These are phyloP conservation scores for Alligator sinensis DNA, from an alignment of 2,113 vertebrate species.

Conservation along the genomic window DNA sequence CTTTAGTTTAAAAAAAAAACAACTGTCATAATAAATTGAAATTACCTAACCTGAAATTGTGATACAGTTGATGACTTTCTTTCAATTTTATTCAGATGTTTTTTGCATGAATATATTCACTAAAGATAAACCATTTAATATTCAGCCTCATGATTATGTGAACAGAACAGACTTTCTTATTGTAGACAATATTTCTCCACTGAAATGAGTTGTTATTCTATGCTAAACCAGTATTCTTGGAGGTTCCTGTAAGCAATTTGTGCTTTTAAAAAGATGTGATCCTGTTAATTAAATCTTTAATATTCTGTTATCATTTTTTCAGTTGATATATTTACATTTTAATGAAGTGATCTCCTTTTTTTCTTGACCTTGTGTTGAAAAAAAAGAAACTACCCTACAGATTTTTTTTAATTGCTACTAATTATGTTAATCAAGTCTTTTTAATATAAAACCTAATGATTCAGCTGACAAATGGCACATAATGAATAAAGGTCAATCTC, in stretches of 20 bases:
- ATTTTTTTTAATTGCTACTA: constrained; percentile 35
- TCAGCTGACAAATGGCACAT: neutral
- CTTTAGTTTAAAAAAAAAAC: constrained; percentile 31
- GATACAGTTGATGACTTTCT: constrained; percentile 42
- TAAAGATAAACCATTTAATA: constrained; percentile 41
- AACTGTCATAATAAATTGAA: constrained; percentile 48
- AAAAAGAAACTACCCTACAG: neutral
- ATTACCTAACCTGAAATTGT: constrained; percentile 56
- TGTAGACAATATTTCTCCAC: neutral
- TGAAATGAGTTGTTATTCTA: neutral
- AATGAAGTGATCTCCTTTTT: constrained; percentile 4
- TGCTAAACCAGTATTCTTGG: neutral
- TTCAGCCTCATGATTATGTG: constrained; percentile 1
- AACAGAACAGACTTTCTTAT: constrained; percentile 9
- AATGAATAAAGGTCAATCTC: neutral
- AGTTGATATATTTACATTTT: constrained; percentile 41
- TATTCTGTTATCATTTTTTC: constrained; percentile 18
- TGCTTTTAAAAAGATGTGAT: constrained; percentile 19
- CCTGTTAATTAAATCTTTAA: constrained; percentile 46
- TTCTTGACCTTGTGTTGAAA: neutral
- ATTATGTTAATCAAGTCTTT: neutral
- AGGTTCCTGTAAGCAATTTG: neutral
- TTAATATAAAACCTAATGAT: neutral
- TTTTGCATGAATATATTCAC: constrained; percentile 32
- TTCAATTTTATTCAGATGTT: constrained; percentile 45